phyloP scores from a whole-genome alignment of 2,888 invertebrate genomes.

The Cosmia pyralina region DNA sequence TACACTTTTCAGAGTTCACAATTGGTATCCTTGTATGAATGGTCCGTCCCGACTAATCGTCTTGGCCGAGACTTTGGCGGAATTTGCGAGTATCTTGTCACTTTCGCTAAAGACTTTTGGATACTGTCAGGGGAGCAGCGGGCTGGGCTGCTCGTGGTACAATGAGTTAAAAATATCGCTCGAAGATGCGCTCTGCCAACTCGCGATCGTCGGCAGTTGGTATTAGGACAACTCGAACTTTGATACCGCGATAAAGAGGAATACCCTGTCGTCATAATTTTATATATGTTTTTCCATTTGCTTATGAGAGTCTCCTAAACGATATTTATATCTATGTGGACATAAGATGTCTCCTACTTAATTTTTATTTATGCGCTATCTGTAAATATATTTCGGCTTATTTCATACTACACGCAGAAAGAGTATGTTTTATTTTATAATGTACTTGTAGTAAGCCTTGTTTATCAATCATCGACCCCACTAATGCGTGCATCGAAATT shows the following conservation, averaged over 20 bases:
- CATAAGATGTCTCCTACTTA: slow-evolving; percentile 19
- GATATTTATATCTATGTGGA: slow-evolving; percentile 35
- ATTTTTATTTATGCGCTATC: slow-evolving; percentile 26
- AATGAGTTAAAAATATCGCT: slow-evolving; percentile 90
- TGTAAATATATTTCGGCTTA: slow-evolving; percentile 25
- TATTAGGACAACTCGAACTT: slow-evolving; percentile 86
- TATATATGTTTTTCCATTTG: slow-evolving; percentile 59
- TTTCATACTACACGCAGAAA: slow-evolving; percentile 7
- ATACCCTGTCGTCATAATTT: slow-evolving; percentile 68
- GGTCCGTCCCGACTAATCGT: slow-evolving; percentile 61
- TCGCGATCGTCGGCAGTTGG: slow-evolving; percentile 79
- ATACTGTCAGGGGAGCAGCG: slow-evolving; percentile 85
- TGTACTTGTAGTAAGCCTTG: slow-evolving; percentile 38
- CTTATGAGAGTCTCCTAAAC: slow-evolving; percentile 22
- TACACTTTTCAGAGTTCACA: slow-evolving; percentile 67
- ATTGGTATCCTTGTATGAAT: slow-evolving; percentile 55
- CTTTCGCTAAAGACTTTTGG: slow-evolving; percentile 84
- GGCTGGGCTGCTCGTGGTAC: slow-evolving; percentile 85
- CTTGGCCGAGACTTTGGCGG: slow-evolving; percentile 69
- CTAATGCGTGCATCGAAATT: slow-evolving; percentile 35
- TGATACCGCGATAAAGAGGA: slow-evolving; percentile 77
- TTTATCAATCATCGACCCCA: slow-evolving; percentile 68
- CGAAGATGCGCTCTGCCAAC: slow-evolving; percentile 89
- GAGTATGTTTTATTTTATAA: slow-evolving; percentile 42
- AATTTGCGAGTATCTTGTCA: slow-evolving; percentile 78